A percentile compares a stretch with the other conserved stretches of the same genome.
Evolutionary conservation across 2,888 invertebrate species (phyloP).

Genomic region (Plagodis pulveraria): DNA sequence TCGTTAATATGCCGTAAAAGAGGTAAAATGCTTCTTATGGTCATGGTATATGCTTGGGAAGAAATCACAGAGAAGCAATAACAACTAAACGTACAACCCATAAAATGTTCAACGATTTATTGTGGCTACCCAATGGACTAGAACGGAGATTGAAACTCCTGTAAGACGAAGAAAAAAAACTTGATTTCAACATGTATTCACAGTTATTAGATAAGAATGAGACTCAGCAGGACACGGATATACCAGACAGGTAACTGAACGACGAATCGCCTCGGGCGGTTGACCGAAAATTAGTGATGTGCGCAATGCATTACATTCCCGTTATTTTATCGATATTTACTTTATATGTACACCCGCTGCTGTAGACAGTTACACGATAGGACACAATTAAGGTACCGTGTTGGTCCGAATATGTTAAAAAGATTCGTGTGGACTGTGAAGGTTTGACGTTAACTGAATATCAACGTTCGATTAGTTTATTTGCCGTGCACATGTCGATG

Average conservation of each 20-base stretch:
- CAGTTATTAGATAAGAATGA: conserved; percentile 21
- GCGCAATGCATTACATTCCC: conserved; percentile 39
- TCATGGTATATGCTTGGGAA: conserved; percentile 20
- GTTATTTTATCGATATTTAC: conserved; percentile 42
- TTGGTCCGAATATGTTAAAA: too few species aligned
- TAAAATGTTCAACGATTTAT: conserved; percentile 6
- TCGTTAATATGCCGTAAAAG: conserved; percentile 26
- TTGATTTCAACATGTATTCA: conserved; percentile 4
- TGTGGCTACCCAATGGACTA: conserved; percentile 30
- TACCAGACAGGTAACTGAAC: conserved; percentile 27
- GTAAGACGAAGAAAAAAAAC: background rate
- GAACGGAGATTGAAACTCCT: conserved; percentile 17
- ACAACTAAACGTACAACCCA: conserved; percentile 14
- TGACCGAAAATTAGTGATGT: conserved; percentile 41
- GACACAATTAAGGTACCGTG: too few species aligned
- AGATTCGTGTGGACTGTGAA: too few species aligned
- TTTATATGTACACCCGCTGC: conserved; percentile 37
- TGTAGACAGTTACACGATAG: conserved; percentile 26
- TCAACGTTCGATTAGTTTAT: conserved; percentile 47
- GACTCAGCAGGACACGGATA: conserved; percentile 24
- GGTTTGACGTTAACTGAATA: too few species aligned
- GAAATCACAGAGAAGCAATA: conserved; percentile 3
- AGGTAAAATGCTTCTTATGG: conserved; percentile 24
- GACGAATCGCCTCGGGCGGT: conserved; percentile 30
- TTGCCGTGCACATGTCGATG: conserved; percentile 65